A percentile compares a stretch with the other conserved stretches of the same genome.
These are phyloP conservation scores for Eubasilissa regina DNA, from an alignment of 1,140 invertebrate genomes.

Conservation along the genomic window DNA sequence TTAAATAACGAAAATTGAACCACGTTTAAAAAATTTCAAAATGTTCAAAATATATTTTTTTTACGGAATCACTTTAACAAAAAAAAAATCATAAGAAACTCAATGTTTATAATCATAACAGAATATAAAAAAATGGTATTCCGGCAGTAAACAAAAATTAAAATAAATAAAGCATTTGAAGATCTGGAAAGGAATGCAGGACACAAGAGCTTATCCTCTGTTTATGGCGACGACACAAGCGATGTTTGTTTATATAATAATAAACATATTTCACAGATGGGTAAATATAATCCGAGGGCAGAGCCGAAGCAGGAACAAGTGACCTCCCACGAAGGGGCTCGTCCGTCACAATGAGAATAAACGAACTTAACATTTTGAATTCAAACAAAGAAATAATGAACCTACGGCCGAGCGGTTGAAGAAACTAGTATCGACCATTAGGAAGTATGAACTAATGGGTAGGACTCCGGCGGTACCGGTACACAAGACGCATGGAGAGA, in stretches of 20 bases:
- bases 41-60: too few species aligned
- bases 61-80: too few species aligned
- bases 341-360: slow-evolving; percentile 52
- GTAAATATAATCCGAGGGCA: slow-evolving; percentile 32
- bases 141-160: too few species aligned
- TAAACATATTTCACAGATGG: slow-evolving; percentile 33
- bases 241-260: slow-evolving; percentile 30
- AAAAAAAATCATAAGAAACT: too few species aligned
- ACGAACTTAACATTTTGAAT: slow-evolving; percentile 52
- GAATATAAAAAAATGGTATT: too few species aligned
- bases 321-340: slow-evolving; percentile 48
- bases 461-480: slow-evolving; percentile 13
- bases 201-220: background rate
- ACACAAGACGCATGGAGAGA: too few species aligned
- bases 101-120: too few species aligned
- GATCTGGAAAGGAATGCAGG: too few species aligned
- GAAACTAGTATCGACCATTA: slow-evolving; percentile 51
- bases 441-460: slow-evolving; percentile 36
- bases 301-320: background rate
- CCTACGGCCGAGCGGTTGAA: slow-evolving; percentile 41
- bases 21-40: too few species aligned
- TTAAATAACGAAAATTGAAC: too few species aligned
- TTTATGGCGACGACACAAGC: slow-evolving; percentile 13
- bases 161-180: too few species aligned
- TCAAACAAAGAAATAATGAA: slow-evolving; percentile 55